Evolutionary conservation across 2,888 invertebrate genomes (phyloP).

Genomic region (Chaitophorus viminalis): DNA sequence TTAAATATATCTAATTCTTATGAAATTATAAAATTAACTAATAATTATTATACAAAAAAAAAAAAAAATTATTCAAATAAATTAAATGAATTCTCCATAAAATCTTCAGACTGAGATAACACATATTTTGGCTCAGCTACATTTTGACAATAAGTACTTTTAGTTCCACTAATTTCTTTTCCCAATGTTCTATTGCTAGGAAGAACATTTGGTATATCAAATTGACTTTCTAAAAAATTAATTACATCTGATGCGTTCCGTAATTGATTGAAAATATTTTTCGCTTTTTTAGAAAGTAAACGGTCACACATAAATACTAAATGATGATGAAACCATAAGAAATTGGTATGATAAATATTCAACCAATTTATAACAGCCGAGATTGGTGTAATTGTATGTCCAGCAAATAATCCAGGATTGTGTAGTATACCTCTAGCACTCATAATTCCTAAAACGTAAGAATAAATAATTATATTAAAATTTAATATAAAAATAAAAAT

Average conservation of each 20-base stretch:
- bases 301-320: conserved; percentile 95
- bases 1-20: too few relatives aligned
- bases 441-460: conserved; percentile 78
- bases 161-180: conserved; percentile 32
- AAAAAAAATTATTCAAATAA: conserved; percentile 37
- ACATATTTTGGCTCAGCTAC: neutral
- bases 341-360: conserved; percentile 69
- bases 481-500: neutral
- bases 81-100: conserved; percentile 27
- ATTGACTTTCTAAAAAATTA: conserved; percentile 75
- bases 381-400: conserved; percentile 76
- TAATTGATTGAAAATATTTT: conserved; percentile 82
- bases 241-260: conserved; percentile 77
- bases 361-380: conserved; percentile 86
- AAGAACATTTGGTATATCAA: conserved; percentile 67
- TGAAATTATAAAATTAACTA: too few relatives aligned
- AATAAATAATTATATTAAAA: conserved; percentile 62
- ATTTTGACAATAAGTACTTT: conserved; percentile 49
- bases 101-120: conserved; percentile 39
- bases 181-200: conserved; percentile 47
- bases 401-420: conserved; percentile 91
- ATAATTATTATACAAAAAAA: neutral
- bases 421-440: conserved; percentile 87
- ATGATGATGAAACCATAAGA: conserved; percentile 93
- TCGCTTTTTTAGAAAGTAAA: conserved; percentile 77